phyloP scores from a whole-genome alignment of 2,888 invertebrate species.

The Craniophora ligustri region DNA sequence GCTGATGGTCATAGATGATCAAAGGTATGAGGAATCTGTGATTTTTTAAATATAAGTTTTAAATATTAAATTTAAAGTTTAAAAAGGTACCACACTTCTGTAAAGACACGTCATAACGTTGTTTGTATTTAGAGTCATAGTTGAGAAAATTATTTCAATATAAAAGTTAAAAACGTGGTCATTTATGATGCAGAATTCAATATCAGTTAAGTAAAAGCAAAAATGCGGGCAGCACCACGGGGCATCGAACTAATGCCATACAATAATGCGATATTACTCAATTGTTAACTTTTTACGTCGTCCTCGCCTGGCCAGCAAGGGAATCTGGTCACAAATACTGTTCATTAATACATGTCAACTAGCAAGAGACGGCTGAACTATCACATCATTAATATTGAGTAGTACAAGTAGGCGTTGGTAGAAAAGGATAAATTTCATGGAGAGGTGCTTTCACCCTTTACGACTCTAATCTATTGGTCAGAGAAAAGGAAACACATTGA shows the following conservation, averaged over 20 bases:
- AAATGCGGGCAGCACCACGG: slow-evolving; percentile 51
- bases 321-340: slow-evolving; percentile 78
- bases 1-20: too few species aligned
- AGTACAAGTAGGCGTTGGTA: slow-evolving; percentile 79
- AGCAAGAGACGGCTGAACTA: slow-evolving; percentile 82
- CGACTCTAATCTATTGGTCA: slow-evolving; percentile 80
- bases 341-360: slow-evolving; percentile 85
- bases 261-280: slow-evolving; percentile 53
- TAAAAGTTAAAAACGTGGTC: background rate
- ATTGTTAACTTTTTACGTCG: slow-evolving; percentile 56
- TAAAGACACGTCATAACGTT: too few species aligned
- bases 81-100: too few species aligned
- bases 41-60: too few species aligned
- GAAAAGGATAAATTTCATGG: slow-evolving; percentile 82
- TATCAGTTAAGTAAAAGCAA: slow-evolving; percentile 28
- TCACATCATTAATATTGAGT: slow-evolving; percentile 88
- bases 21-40: too few species aligned
- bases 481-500: slow-evolving; percentile 66
- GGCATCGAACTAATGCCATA: slow-evolving; percentile 35
- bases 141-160: background rate
- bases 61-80: too few species aligned
- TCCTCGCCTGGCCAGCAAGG: slow-evolving; percentile 70
- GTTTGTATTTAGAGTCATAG: background rate
- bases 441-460: slow-evolving; percentile 85
- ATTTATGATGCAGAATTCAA: slow-evolving; percentile 2